Evolutionary conservation across 1,140 invertebrate species (phyloP), one percentile per base, ranked within the genome.

Genomic region (Euwallacea similis): DNA sequence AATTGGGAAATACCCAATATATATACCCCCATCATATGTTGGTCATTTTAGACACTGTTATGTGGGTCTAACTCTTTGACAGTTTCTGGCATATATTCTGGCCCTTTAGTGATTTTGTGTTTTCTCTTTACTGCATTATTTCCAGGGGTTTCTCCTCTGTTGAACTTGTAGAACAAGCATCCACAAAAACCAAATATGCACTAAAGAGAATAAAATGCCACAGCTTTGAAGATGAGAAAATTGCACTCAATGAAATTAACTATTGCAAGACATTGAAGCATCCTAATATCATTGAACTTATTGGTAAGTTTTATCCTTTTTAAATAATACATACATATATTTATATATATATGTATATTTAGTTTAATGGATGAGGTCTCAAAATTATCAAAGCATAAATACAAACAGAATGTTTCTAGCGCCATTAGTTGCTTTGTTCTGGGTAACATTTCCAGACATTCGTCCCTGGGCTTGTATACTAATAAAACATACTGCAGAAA

Each of bases 71-170:
- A 6, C 2, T 7, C n/a, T 56, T 56, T 56, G 16, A 13, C 9
- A 50, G 1, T 50, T 50, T 11, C 6, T 50, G 9, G 46, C 46
- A 50, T 50, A 2, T 50, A 50, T 50, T 50, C 13, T 2, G 9
- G 13, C 6, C 13, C 21, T 76, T 84, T 13, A 56, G 21, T 4
- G 21, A 33, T 33, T 33, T 33, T 2, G 1, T 33, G 21, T 33
- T 33, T 33, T 4, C 21, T 4, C 21, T 33, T 33, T 33, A 33
- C 21, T 33, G 21, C 4, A 33, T 33, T 33, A 1, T 72, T 58
- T 87, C 70, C 79, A 95, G 93, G 33, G 93, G 93, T 15, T 95
- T 95, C 78, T 94, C 93, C 79, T 88, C 88, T 69, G 91, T 96
- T 65, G 88, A 91, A 76, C 82, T 95, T 71, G 88, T 92, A 2